Evolutionary conservation across 2,797 vertebrate species (phyloP).

Genomic region (Lacerta bilineata): DNA sequence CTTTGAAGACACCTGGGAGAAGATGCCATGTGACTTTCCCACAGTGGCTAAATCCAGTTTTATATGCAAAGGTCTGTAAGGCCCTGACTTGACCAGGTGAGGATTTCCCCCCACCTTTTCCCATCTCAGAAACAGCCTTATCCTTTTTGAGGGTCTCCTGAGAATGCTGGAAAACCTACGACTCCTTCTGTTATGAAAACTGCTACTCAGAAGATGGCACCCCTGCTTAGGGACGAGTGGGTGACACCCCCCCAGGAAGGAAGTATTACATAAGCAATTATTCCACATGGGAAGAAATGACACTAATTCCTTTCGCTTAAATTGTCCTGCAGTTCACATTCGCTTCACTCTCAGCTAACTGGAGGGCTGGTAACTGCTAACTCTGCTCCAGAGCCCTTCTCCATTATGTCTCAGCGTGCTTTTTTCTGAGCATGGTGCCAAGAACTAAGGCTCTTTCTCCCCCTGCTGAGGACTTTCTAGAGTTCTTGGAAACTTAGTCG

Average conservation of each 20-base stretch:
- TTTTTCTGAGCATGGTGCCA: neutral
- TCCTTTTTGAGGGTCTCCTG: neutral
- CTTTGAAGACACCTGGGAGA: neutral
- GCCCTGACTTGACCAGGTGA: no score
- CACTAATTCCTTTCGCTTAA: conserved; percentile 43
- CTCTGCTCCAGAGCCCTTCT: conserved; percentile 2
- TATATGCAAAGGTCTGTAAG: neutral
- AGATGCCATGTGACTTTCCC: neutral
- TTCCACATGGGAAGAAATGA: conserved; percentile 43
- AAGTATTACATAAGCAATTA: conserved; percentile 48
- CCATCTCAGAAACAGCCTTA: neutral
- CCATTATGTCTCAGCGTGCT: conserved; percentile 7
- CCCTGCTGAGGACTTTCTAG: neutral
- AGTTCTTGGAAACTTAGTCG: neutral
- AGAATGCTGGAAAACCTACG: neutral
- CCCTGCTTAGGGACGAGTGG: conserved; percentile 37
- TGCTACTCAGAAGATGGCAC: conserved; percentile 41
- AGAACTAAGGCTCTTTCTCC: conserved; percentile 15
- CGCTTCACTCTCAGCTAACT: conserved; percentile 28
- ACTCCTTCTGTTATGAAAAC: conserved; percentile 30
- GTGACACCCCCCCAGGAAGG: neutral
- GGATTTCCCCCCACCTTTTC: neutral
- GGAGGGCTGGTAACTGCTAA: conserved; percentile 20
- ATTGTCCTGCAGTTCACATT: conserved; percentile 41
- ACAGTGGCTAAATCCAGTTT: neutral